Conservation (phyloP, 2,888 invertebrate species). For the Norana najaformis region DNA sequence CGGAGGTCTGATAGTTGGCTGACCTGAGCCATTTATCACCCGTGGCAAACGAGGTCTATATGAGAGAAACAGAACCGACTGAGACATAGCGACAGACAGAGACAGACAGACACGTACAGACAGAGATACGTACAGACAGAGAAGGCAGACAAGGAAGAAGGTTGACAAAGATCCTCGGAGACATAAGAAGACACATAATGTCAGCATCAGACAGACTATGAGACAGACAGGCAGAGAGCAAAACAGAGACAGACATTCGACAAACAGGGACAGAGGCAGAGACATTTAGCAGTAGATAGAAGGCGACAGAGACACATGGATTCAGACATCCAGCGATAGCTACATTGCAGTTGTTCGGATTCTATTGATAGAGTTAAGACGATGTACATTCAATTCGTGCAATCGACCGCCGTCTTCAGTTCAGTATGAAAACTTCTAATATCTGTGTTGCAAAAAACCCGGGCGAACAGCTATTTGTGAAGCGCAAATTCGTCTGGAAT, state of each 20-base stretch:
- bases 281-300: background rate
- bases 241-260: background rate
- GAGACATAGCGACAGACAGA: background rate
- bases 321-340: too few species aligned
- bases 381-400: too few species aligned
- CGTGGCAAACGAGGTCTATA: background rate
- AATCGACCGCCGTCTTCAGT: too few species aligned
- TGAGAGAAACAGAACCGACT: background rate
- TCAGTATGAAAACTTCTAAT: too few species aligned
- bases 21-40: background rate
- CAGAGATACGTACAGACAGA: background rate
- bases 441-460: too few species aligned
- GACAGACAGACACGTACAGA: background rate
- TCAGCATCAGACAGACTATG: too few species aligned
- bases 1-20: conserved; percentile 7
- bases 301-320: too few species aligned
- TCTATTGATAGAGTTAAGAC: background rate
- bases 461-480: too few species aligned
- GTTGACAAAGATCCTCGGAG: background rate
- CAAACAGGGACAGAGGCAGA: background rate
- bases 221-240: background rate
- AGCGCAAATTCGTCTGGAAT: too few species aligned
- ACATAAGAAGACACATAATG: background rate
- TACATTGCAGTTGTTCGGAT: background rate
- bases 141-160: background rate